These are phyloP conservation scores for Lasioglossum morio DNA, from an alignment of 2,888 invertebrate species.

Conservation along the genomic window DNA sequence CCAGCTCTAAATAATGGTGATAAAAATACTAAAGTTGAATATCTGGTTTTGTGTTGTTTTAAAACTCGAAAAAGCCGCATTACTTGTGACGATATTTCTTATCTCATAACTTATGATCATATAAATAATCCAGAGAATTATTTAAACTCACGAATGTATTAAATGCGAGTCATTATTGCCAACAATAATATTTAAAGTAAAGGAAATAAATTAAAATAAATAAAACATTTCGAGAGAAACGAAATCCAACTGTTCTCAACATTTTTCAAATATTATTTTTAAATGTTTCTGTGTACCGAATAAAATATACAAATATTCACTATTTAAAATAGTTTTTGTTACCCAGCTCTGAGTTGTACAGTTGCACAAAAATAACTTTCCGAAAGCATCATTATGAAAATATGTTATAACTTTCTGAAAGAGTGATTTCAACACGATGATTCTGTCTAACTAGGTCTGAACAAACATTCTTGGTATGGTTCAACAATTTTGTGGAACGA, in stretches of 20 bases:
- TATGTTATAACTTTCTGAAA: background rate
- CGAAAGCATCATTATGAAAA: background rate
- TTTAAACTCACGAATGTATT: background rate
- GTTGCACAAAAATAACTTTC: slow-evolving; percentile 7
- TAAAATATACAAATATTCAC: background rate
- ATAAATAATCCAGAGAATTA: background rate
- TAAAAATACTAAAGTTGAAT: background rate
- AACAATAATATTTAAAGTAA: background rate
- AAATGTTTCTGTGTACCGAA: background rate
- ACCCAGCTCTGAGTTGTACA: background rate
- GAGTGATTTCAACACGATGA: background rate
- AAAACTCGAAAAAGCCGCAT: background rate
- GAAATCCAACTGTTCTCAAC: background rate
- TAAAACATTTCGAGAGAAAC: background rate
- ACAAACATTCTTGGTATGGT: background rate
- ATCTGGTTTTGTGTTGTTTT: background rate
- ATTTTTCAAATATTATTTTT: background rate
- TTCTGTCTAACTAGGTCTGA: background rate
- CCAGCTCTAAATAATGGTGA: no score
- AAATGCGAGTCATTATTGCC: background rate
- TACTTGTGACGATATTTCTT: background rate
- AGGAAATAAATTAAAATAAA: background rate
- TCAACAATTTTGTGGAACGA: background rate
- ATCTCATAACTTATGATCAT: background rate
- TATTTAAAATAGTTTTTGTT: background rate